These are phyloP conservation scores for Bursaphelenchus mucronatus DNA, from an alignment of 1,140 invertebrate genomes.

Conservation along the genomic window DNA sequence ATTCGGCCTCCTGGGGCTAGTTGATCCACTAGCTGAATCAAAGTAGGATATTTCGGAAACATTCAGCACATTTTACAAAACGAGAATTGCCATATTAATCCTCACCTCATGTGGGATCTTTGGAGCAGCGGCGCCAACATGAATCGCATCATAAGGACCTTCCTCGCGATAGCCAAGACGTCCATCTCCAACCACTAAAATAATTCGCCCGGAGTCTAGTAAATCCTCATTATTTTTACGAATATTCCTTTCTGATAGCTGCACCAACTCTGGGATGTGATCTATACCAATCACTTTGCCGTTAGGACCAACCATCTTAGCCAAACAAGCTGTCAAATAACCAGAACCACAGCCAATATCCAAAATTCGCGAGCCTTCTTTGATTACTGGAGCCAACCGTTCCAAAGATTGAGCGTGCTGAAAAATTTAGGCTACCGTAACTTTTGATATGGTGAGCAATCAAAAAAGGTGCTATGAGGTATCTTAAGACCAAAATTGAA, in stretches of 20 bases:
- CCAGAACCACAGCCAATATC: slow-evolving; percentile 94
- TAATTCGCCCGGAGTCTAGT: slow-evolving; percentile 68
- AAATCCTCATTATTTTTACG: slow-evolving; percentile 71
- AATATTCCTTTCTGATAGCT: slow-evolving; percentile 73
- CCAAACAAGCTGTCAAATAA: slow-evolving; percentile 91
- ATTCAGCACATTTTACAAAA: slow-evolving; percentile 1
- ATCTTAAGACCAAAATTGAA: no score
- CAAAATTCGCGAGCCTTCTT: slow-evolving; percentile 72
- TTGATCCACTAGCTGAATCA: slow-evolving; percentile 69
- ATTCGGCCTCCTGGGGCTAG: slow-evolving; percentile 78
- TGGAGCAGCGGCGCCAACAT: slow-evolving; percentile 84
- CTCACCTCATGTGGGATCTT: slow-evolving; percentile 72
- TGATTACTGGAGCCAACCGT: slow-evolving; percentile 75
- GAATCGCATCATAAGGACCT: slow-evolving; percentile 83
- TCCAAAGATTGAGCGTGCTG: slow-evolving; percentile 68
- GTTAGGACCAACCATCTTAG: slow-evolving; percentile 72
- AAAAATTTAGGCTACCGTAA: no score
- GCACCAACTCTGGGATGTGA: slow-evolving; percentile 80
- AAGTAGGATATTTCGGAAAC: slow-evolving; percentile 3
- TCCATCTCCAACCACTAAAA: slow-evolving; percentile 75
- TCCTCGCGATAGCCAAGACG: slow-evolving; percentile 70
- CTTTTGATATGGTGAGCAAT: no score
- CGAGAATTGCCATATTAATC: slow-evolving; percentile 26
- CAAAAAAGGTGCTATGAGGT: no score
- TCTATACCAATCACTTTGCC: slow-evolving; percentile 83